Base-by-base conservation (phyloP, 2,797 vertebrate genomes). In the Triplophysa yarkandensis region DNA sequence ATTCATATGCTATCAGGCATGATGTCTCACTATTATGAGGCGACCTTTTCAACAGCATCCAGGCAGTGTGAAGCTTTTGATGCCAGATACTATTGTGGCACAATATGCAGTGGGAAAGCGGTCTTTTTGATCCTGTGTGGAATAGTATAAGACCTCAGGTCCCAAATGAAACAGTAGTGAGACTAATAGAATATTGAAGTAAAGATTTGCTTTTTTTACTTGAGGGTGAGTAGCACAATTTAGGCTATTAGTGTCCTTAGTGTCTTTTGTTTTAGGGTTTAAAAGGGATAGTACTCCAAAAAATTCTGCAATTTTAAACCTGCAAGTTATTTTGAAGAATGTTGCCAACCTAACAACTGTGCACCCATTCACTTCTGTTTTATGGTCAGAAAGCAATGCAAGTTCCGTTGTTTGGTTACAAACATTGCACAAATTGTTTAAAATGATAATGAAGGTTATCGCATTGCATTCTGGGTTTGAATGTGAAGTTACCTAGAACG, bases 41-140 rank as follows among this genome's bases (percentile, higher is more conserved):
- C n/a, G 60, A 81, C 67, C 79, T 81, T 74, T 77, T 79, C 44
- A 72, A 54, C 58, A n/a, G 48, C 61, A 70, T 61, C 55, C 54
- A 83, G 74, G 63, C 44, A 14, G 66, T 79, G 75, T 79, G 75
- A 74, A 68, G 55, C 39, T 61, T 86, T 81, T 90, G 83, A 86
- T 83, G 71, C 46, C n/a, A 48, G 79, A 72, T 81, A 74, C 76
- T 68, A 81, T 77, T 79, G 74, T 76, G 34, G 68, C 76, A 60
- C 81, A 61, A 1, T 78, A 66, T 73, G 63, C 77, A 48, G 64
- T 71, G 82, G 76, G 50, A 58, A 71, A 74, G 41, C 36, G 70
- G 76, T 83, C 76, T 61, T 77, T 80, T 89, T 89, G 86, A 85
- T 87, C 70, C 79, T 68, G 54, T 77, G 71, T 78, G 76, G 75